Percentiles rank a stretch among this genome's conserved stretches.
Evolutionary conservation across 2,113 vertebrate genomes (phyloP).

Genomic region (Guaruba guarouba): DNA sequence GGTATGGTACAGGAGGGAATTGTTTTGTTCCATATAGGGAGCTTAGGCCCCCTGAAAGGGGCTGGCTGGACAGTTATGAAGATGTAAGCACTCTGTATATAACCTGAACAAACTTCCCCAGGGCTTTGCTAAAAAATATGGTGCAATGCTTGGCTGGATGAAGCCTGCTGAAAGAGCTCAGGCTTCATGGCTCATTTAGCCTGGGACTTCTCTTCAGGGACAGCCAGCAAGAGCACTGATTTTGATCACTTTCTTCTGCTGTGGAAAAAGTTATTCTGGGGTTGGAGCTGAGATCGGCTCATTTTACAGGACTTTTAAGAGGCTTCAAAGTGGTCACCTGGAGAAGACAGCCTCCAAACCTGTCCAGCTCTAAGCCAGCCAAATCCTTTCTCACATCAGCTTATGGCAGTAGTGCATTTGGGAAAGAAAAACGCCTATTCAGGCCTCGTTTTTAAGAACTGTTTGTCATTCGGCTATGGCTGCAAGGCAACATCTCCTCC

Average conservation of each 20-base stretch:
- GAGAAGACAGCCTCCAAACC: neutral
- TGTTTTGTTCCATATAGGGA: neutral
- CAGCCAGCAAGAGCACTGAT: neutral
- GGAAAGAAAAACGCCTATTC: neutral
- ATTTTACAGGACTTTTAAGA: neutral
- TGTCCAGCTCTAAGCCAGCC: neutral
- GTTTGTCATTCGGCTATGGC: neutral
- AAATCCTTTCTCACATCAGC: neutral
- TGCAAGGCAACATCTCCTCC: neutral
- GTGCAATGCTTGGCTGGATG: constrained; percentile 10
- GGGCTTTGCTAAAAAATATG: neutral
- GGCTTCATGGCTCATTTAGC: constrained; percentile 37
- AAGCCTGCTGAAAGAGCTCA: neutral
- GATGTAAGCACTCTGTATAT: neutral
- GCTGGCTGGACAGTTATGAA: constrained; percentile 24
- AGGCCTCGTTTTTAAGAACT: neutral
- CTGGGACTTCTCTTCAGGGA: constrained; percentile 16
- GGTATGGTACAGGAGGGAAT: neutral
- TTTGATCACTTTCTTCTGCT: constrained; percentile 9
- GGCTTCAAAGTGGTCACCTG: neutral
- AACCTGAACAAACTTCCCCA: neutral
- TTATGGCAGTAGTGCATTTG: neutral
- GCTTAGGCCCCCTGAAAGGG: neutral
- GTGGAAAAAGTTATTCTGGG: neutral
- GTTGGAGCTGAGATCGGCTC: neutral